Evolutionary conservation across 2,888 invertebrate species (phyloP), one percentile per base, ranked within the genome.

Genomic region (Ennomos quercinarius): DNA sequence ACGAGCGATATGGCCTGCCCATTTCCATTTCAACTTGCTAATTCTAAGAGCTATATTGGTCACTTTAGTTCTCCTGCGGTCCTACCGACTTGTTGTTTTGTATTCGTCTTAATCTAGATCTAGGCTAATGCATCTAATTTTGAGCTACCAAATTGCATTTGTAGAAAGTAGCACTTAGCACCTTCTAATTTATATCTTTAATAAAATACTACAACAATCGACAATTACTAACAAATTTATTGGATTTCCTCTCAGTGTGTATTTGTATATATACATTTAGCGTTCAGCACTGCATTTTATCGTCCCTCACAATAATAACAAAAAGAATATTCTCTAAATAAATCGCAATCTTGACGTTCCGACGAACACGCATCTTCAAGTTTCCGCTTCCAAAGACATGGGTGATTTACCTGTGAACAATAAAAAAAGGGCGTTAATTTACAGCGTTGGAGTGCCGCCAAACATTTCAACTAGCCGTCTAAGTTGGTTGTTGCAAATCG

Each of bases 401-500:
- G 86, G 81, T 84, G 84, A 88, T 88, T 92, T 91, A 91, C 91
- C 91, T 91, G 91, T 84, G 89, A 92, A 91, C 79, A 91, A 89
- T 75, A 84, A 86, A 90, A n/a, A 85, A 86, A 84, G 84, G 78
- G 76, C 80, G 86, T 92, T 90, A 91, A 91, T 91, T 91, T 90
- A 91, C 87, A 80, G 83, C 83, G 67, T 82, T 91, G 91, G 91
- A 86, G 63, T 72, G 52, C 64, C 63, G 91, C 91, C 91, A 92
- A 89, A 84, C 83, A 91, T 90, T 90, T 90, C 86, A 88, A 90
- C 83, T 83, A 86, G 84, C 77, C 83, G 83, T 89, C 89, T 88
- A 87, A 86, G 83, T 87, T 82, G 78, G 86, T 85, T 82, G 83
- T 82, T 72, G 76, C 83, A 89, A 87, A 88, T 87, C 84, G 84